phyloP scores from a whole-genome alignment of 2,113 vertebrate species.

The Donacobius atricapilla region DNA sequence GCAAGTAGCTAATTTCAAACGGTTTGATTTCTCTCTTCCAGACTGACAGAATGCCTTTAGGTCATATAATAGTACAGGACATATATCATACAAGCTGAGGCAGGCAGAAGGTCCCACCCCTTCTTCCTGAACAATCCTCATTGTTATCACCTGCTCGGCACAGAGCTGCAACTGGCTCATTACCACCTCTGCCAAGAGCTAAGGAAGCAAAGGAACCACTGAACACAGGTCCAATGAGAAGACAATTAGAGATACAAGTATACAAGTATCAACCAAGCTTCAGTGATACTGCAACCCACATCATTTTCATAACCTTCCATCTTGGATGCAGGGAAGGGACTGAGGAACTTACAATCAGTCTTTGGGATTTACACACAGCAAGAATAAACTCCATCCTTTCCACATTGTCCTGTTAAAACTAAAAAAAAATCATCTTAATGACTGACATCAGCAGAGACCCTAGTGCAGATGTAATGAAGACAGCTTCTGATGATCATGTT shows the following conservation, averaged over 20 bases:
- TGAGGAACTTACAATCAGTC: background rate
- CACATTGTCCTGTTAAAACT: background rate
- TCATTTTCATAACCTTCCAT: constrained; percentile 54
- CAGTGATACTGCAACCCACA: constrained; percentile 33
- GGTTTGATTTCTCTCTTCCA: background rate
- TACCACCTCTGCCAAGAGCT: constrained; percentile 38
- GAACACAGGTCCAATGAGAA: constrained; percentile 32
- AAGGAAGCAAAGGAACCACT: constrained; percentile 46
- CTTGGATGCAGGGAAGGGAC: background rate
- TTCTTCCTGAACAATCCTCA: constrained; percentile 58
- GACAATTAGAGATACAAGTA: constrained; percentile 44
- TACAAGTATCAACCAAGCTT: constrained; percentile 61
- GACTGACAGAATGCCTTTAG: constrained; percentile 28
- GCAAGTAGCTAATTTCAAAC: constrained; percentile 9
- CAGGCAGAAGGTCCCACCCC: constrained; percentile 49
- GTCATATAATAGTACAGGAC: constrained; percentile 21
- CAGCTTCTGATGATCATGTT: background rate
- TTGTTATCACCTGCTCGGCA: constrained; percentile 45
- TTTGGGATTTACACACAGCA: background rate
- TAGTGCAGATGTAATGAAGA: background rate
- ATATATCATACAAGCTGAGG: constrained; percentile 40
- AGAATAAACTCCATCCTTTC: background rate
- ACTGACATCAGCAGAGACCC: constrained; percentile 42
- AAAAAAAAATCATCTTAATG: background rate
- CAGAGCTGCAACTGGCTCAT: constrained; percentile 40